A percentile compares a stretch with the other conserved stretches of the same genome.
Conservation (phyloP, 2,113 vertebrate genomes). For the Anguilla japonica region DNA sequence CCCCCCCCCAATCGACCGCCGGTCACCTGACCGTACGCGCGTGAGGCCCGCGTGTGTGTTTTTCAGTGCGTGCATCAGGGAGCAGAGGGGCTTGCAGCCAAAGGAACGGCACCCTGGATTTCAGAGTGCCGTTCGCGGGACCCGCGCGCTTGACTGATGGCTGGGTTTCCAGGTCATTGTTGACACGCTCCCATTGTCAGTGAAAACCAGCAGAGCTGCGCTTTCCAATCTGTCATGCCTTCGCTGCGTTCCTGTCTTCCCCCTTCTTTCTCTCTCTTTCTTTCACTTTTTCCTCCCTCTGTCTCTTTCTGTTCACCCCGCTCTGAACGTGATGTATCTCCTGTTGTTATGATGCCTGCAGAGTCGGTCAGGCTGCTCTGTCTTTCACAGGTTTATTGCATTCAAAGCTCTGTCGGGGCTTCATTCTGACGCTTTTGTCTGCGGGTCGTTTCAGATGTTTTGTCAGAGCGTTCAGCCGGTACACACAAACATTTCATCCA, state of each 20-base stretch:
- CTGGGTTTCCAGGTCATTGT: constrained; percentile 52
- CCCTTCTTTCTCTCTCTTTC: constrained; percentile 25
- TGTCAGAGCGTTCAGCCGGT: neutral
- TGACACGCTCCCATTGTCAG: constrained; percentile 49
- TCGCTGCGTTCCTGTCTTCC: neutral
- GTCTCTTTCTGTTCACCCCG: neutral
- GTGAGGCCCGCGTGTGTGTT: constrained; percentile 11
- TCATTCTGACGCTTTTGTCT: neutral
- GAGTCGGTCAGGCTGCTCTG: neutral
- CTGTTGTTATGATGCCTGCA: neutral
- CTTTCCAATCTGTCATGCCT: constrained; percentile 48
- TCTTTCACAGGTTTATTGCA: neutral
- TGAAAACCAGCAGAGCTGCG: constrained; percentile 47
- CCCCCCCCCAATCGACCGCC: neutral
- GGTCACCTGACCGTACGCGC: constrained; percentile 1
- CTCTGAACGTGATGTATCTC: neutral
- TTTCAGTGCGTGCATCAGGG: constrained; percentile 11
- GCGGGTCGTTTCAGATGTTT: neutral
- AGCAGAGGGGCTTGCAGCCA: neutral
- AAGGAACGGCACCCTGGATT: neutral
- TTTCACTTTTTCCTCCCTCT: constrained; percentile 4
- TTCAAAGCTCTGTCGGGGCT: neutral
- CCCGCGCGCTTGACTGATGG: constrained; percentile 33
- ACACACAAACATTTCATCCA: neutral
- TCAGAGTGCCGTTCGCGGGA: constrained; percentile 1